A percentile compares a stretch with the other conserved stretches of the same genome.
These are phyloP conservation scores for Rhamnusium bicolor DNA, from an alignment of 2,888 invertebrate species.

Conservation along the genomic window DNA sequence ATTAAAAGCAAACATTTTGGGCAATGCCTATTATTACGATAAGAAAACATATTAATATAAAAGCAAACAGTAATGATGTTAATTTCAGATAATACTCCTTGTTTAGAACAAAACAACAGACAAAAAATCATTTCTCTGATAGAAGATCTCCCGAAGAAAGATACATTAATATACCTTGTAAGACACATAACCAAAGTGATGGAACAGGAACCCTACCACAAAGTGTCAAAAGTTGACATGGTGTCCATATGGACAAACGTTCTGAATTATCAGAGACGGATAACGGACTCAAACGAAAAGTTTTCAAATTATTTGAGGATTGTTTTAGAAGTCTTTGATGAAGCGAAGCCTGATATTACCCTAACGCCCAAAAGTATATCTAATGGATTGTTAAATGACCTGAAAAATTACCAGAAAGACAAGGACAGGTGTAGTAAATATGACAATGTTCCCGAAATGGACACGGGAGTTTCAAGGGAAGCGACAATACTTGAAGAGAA, in stretches of 20 bases:
- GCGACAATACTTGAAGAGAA: constrained; percentile 56
- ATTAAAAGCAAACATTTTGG: no score
- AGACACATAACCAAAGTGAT: constrained; percentile 60
- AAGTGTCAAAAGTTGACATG: constrained; percentile 56
- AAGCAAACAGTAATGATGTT: no score
- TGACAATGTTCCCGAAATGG: constrained; percentile 53
- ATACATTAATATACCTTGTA: constrained; percentile 60
- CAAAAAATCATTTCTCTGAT: constrained; percentile 54
- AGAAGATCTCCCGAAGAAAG: constrained; percentile 59
- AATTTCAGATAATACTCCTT: constrained; percentile 53
- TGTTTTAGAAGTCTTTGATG: constrained; percentile 49
- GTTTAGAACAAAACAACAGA: constrained; percentile 49
- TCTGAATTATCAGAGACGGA: constrained; percentile 47
- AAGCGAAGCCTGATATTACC: constrained; percentile 37
- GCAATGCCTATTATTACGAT: no score
- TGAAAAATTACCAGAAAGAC: constrained; percentile 52
- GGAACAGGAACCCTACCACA: constrained; percentile 55
- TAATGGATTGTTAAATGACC: constrained; percentile 48
- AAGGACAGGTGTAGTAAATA: constrained; percentile 55
- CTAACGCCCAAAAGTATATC: constrained; percentile 34
- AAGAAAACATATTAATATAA: no score
- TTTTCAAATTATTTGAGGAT: constrained; percentile 49
- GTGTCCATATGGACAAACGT: constrained; percentile 60
- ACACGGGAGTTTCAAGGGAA: constrained; percentile 43
- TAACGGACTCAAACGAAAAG: constrained; percentile 41